These are phyloP conservation scores for Catharus ustulatus DNA, from an alignment of 2,797 vertebrate genomes.

Conservation along the genomic window DNA sequence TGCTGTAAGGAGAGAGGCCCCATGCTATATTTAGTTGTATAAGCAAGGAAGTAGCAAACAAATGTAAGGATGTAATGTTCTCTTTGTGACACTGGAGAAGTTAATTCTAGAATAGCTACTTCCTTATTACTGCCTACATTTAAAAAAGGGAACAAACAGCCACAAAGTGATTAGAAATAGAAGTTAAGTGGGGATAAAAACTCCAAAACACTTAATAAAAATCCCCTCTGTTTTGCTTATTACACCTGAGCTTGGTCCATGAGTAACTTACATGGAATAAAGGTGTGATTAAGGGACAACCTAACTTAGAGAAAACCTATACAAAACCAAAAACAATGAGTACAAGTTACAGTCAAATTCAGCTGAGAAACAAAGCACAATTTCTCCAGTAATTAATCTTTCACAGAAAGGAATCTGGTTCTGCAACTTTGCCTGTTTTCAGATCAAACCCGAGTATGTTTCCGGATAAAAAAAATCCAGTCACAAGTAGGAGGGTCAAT, in stretches of 20 bases:
- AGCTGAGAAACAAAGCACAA: background rate
- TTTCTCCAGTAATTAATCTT: conserved; percentile 20
- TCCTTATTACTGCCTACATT: background rate
- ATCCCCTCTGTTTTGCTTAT: background rate
- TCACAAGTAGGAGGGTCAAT: background rate
- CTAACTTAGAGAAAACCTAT: background rate
- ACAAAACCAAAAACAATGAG: background rate
- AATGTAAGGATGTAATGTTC: background rate
- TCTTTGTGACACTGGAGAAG: background rate
- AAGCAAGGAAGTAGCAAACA: background rate
- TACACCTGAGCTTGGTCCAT: background rate
- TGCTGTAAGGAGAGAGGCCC: background rate
- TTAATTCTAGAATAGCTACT: background rate
- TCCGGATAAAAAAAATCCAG: background rate
- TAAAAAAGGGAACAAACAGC: background rate
- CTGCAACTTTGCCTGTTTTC: background rate
- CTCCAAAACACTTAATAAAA: background rate
- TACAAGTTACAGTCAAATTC: background rate
- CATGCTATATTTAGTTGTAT: background rate
- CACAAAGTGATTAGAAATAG: background rate
- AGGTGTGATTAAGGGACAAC: background rate
- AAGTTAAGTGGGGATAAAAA: background rate
- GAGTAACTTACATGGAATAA: background rate
- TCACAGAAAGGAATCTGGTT: background rate
- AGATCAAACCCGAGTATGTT: background rate